Conservation (phyloP, 1,140 invertebrate genomes). For the Ostrea edulis region DNA sequence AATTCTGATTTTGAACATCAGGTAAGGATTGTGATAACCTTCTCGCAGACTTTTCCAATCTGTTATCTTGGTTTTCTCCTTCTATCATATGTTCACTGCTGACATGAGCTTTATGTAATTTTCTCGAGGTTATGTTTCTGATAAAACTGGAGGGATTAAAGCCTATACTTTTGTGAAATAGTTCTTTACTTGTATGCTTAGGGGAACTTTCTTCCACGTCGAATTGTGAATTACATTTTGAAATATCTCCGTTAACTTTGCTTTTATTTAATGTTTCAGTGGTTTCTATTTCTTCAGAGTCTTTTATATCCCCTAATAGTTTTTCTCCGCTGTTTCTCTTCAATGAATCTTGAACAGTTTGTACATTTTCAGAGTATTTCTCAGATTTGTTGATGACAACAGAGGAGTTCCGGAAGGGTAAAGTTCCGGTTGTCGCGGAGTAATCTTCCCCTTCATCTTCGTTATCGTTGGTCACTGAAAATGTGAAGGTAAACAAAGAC, state of each 20-base stretch:
- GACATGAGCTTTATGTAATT: not conserved
- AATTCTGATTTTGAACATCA: not conserved
- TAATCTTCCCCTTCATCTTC: not conserved
- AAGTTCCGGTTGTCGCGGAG: not conserved
- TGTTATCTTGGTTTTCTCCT: not conserved
- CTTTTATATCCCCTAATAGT: not conserved
- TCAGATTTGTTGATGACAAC: not conserved
- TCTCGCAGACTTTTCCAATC: not conserved
- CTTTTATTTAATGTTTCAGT: not conserved
- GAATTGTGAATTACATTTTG: not conserved
- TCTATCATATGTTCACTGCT: not conserved
- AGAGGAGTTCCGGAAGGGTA: not conserved
- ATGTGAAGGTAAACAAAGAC: not conserved
- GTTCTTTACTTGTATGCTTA: not conserved
- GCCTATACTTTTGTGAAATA: not conserved
- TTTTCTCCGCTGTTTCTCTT: conserved; percentile 9
- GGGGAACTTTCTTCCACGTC: not conserved
- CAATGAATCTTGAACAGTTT: not conserved
- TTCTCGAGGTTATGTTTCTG: not conserved
- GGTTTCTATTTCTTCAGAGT: not conserved
- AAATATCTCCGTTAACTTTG: not conserved
- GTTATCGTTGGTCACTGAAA: not conserved
- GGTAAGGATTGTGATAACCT: not conserved
- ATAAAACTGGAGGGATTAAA: not conserved
- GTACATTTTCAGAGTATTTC: not conserved